phyloP scores from a whole-genome alignment of 2,797 vertebrate species.

The Okamejei kenojei region DNA sequence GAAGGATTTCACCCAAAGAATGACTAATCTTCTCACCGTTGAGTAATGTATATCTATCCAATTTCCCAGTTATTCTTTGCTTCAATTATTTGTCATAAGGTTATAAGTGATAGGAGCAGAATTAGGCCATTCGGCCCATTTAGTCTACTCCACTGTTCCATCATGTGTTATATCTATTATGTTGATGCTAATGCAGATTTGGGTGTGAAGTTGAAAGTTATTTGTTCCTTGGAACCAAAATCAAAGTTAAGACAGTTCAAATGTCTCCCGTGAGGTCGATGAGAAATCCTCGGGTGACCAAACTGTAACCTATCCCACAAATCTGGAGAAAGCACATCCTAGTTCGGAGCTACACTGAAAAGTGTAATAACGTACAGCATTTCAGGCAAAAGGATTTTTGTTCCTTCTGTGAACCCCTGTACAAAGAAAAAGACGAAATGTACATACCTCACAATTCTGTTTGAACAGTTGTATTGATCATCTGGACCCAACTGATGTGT shows the following conservation, averaged over 20 bases:
- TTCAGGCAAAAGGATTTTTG: slow-evolving; percentile 53
- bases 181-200: neutral
- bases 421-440: slow-evolving; percentile 82
- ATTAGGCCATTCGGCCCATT: too few relatives aligned
- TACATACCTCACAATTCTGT: slow-evolving; percentile 84
- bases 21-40: neutral
- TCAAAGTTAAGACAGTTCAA: too few relatives aligned
- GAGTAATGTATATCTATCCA: neutral
- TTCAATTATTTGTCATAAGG: neutral
- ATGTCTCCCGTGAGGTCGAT: too few relatives aligned
- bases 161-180: too few relatives aligned
- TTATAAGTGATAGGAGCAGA: too few relatives aligned
- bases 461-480: slow-evolving; percentile 91
- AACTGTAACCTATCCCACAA: neutral
- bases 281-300: neutral
- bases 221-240: neutral
- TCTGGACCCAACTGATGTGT: slow-evolving; percentile 72
- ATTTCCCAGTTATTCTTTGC: neutral
- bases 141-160: too few relatives aligned
- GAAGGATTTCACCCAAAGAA: too few relatives aligned
- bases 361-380: slow-evolving; percentile 57
- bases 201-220: neutral
- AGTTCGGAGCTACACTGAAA: slow-evolving; percentile 54
- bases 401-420: slow-evolving; percentile 71
- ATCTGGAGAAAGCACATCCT: neutral